phyloP scores from a whole-genome alignment of 2,888 invertebrate species.

The Phaonia tiefii region DNA sequence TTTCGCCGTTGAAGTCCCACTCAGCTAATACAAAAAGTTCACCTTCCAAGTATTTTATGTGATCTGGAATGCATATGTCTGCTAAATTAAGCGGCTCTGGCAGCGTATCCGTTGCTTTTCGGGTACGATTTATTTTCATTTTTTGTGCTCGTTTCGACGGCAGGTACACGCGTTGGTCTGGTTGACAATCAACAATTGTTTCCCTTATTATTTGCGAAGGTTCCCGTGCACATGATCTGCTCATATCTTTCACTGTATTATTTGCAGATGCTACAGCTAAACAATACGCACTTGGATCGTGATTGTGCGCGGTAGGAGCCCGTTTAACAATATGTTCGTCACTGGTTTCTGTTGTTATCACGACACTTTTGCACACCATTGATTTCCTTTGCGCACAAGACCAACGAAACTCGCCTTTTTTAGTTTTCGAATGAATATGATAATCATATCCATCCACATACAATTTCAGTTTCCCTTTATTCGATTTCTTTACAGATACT shows the following conservation, averaged over 20 bases:
- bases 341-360: conserved; percentile 16
- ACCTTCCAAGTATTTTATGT: too few species aligned
- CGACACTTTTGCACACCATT: conserved; percentile 34
- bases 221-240: too few species aligned
- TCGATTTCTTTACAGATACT: too few species aligned
- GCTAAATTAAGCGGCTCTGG: too few species aligned
- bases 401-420: too few species aligned
- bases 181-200: conserved; percentile 33
- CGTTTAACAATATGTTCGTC: too few species aligned
- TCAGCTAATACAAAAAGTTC: too few species aligned
- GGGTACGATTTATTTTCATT: conserved; percentile 41
- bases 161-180: too few species aligned
- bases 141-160: too few species aligned
- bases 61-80: too few species aligned
- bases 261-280: conserved; percentile 29
- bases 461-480: conserved; percentile 38
- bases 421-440: conserved; percentile 45
- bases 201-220: conserved; percentile 39
- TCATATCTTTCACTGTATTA: conserved; percentile 43
- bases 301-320: too few species aligned
- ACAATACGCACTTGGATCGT: conserved; percentile 27
- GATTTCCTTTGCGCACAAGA: conserved; percentile 34
- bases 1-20: conserved; percentile 18
- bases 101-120: conserved; percentile 34
- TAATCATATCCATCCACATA: conserved; percentile 36